Evolutionary conservation across 35 echinoderm and acorn worm species (phyloP).

Genomic region (Eucidaris tribuloides): DNA sequence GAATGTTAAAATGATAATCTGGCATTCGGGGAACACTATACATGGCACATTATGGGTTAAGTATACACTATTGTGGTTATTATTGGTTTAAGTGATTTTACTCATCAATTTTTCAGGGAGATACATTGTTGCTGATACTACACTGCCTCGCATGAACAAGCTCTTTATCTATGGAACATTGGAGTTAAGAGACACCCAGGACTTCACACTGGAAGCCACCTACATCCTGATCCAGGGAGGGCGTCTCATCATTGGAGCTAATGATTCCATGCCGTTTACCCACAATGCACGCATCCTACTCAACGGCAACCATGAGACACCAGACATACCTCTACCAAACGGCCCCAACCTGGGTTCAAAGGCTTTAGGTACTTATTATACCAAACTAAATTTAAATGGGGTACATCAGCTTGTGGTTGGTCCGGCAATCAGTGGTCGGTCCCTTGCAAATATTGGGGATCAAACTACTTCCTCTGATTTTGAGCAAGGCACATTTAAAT

Average conservation of each 20-base stretch:
- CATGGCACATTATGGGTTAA: too few species aligned
- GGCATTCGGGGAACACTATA: too few species aligned
- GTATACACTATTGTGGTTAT: too few species aligned
- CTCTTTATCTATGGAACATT: conserved; percentile 68
- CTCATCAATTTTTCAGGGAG: too few species aligned
- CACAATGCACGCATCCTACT: conserved; percentile 46
- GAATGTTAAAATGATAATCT: too few species aligned
- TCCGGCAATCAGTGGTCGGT: too few species aligned
- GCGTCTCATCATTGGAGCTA: conserved; percentile 47
- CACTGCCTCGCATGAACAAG: conserved; percentile 52
- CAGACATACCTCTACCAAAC: conserved; percentile 47
- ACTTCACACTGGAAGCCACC: conserved; percentile 52
- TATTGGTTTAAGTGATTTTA: too few species aligned
- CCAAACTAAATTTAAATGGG: too few species aligned
- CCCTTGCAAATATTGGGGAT: too few species aligned
- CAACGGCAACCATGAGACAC: conserved; percentile 61
- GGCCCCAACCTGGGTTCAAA: conserved; percentile 75
- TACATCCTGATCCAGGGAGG: conserved; percentile 85
- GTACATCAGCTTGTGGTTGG: too few species aligned
- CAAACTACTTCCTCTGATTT: too few species aligned
- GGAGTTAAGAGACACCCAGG: conserved; percentile 53
- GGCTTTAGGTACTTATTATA: conserved; percentile 70
- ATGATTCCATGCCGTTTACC: conserved; percentile 35
- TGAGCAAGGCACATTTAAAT: too few species aligned
- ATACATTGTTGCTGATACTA: conserved; percentile 52